phyloP scores from a whole-genome alignment of 2,797 vertebrate species.

The Hyperoplus lanceolatus region DNA sequence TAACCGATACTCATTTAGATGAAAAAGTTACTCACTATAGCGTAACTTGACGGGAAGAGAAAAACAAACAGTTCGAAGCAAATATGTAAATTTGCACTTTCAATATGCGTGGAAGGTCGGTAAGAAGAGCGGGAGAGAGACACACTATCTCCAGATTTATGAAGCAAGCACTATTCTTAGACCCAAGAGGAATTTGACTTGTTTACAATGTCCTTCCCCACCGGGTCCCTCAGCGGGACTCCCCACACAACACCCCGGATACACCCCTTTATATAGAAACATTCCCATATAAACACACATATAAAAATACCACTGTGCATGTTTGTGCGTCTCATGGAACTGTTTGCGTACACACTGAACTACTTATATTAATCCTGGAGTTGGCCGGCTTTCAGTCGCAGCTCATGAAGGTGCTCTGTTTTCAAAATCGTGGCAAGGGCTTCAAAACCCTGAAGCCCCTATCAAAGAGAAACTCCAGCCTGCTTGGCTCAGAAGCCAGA shows the following conservation, averaged over 20 bases:
- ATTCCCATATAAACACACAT: conserved; percentile 73
- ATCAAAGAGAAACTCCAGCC: conserved; percentile 76
- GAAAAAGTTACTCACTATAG: no score
- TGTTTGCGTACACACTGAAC: conserved; percentile 76
- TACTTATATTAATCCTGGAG: conserved; percentile 72
- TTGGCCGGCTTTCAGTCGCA: conserved; percentile 65
- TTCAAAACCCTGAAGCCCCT: conserved; percentile 66
- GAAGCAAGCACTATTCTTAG: conserved; percentile 81
- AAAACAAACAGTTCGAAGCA: conserved; percentile 18
- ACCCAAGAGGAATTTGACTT: conserved; percentile 69
- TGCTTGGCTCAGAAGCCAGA: conserved; percentile 49
- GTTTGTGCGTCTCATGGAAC: conserved; percentile 55
- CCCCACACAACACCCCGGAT: conserved; percentile 73
- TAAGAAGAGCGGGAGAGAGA: conserved; percentile 40
- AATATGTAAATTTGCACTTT: conserved; percentile 1
- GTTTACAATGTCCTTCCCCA: conserved; percentile 75
- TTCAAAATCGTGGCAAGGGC: conserved; percentile 69
- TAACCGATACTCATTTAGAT: no score
- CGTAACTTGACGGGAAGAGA: not conserved
- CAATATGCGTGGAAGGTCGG: conserved; percentile 7
- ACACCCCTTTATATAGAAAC: conserved; percentile 78
- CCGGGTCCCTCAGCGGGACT: conserved; percentile 61
- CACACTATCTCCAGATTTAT: conserved; percentile 64
- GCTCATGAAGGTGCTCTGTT: conserved; percentile 77
- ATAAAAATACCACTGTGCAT: conserved; percentile 74